These are phyloP conservation scores for Pygocentrus nattereri DNA, from an alignment of 2,797 vertebrate genomes.

Conservation along the genomic window DNA sequence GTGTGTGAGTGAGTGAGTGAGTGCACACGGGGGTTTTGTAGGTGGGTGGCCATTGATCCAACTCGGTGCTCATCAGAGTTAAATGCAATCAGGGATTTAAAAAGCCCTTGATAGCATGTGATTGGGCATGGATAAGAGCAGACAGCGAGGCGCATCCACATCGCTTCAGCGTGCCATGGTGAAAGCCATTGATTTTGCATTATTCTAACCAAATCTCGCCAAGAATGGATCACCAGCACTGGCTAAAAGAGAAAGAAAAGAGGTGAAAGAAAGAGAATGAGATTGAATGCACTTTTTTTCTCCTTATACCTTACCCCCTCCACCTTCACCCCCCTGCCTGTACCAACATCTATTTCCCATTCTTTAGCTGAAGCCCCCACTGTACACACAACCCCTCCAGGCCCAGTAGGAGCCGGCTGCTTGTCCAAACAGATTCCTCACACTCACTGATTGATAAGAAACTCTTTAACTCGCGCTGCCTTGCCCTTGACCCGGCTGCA, in stretches of 20 bases:
- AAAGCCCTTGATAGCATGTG: slow-evolving; percentile 79
- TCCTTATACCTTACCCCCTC: slow-evolving; percentile 56
- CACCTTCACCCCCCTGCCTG: slow-evolving; percentile 61
- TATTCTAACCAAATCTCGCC: slow-evolving; percentile 73
- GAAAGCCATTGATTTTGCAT: slow-evolving; percentile 80
- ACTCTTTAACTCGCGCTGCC: slow-evolving; percentile 70
- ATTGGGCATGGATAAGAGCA: slow-evolving; percentile 82
- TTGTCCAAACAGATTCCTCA: slow-evolving; percentile 68
- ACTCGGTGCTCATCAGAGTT: slow-evolving; percentile 79
- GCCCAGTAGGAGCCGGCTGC: slow-evolving; percentile 51
- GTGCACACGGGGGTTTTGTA: slow-evolving; percentile 47
- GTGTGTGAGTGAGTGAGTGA: slow-evolving; percentile 34
- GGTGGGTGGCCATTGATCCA: slow-evolving; percentile 71
- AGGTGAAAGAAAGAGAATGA: slow-evolving; percentile 13
- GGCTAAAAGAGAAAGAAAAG: slow-evolving; percentile 37
- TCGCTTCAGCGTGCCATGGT: slow-evolving; percentile 75
- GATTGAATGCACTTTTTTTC: slow-evolving; percentile 67
- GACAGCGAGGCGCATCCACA: slow-evolving; percentile 75
- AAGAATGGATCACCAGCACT: slow-evolving; percentile 24
- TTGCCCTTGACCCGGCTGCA: slow-evolving; percentile 80
- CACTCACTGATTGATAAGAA: slow-evolving; percentile 80
- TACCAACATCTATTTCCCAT: slow-evolving; percentile 22
- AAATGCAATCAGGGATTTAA: slow-evolving; percentile 80
- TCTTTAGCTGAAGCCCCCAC: slow-evolving; percentile 33
- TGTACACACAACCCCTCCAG: not conserved